Evolutionary conservation across 2,888 invertebrate species (phyloP).

Genomic region (Metopia argyrocephala): DNA sequence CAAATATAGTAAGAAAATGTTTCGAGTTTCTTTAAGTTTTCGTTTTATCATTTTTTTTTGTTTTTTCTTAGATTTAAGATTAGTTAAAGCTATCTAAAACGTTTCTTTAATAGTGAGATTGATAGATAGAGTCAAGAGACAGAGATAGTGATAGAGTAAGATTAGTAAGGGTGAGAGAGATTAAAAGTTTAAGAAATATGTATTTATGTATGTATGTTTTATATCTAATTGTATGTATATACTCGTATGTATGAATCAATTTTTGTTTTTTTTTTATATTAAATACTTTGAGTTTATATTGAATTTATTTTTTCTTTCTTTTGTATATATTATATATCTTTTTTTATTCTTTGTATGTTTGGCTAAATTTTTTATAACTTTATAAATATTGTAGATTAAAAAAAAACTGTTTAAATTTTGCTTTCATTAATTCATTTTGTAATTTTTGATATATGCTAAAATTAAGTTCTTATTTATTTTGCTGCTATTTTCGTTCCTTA

Average conservation of each 20-base stretch:
- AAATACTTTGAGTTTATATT: conserved; percentile 36
- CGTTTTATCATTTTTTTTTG: conserved; percentile 13
- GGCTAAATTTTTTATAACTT: conserved; percentile 52
- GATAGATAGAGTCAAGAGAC: conserved; percentile 28
- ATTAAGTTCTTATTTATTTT: conserved; percentile 42
- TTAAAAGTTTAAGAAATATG: conserved; percentile 41
- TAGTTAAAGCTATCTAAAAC: conserved; percentile 64
- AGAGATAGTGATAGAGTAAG: neutral
- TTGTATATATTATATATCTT: conserved; percentile 13
- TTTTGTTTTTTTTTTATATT: conserved; percentile 30
- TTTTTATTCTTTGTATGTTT: too few relatives aligned
- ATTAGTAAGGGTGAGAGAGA: conserved; percentile 40
- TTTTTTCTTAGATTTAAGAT: conserved; percentile 49
- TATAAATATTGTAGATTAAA: conserved; percentile 51
- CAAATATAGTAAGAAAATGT: conserved; percentile 59
- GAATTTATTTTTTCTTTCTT: conserved; percentile 18
- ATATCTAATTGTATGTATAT: conserved; percentile 17
- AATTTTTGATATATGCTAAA: conserved; percentile 66
- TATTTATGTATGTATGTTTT: conserved; percentile 23
- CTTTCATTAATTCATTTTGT: conserved; percentile 43
- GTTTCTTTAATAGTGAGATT: conserved; percentile 28
- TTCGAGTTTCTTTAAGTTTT: conserved; percentile 47
- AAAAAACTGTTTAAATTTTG: conserved; percentile 54
- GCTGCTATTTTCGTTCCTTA: conserved; percentile 41
- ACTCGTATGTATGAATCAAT: too few relatives aligned